phyloP scores from a whole-genome alignment of 2,888 invertebrate species.

The Gibbula magus region DNA sequence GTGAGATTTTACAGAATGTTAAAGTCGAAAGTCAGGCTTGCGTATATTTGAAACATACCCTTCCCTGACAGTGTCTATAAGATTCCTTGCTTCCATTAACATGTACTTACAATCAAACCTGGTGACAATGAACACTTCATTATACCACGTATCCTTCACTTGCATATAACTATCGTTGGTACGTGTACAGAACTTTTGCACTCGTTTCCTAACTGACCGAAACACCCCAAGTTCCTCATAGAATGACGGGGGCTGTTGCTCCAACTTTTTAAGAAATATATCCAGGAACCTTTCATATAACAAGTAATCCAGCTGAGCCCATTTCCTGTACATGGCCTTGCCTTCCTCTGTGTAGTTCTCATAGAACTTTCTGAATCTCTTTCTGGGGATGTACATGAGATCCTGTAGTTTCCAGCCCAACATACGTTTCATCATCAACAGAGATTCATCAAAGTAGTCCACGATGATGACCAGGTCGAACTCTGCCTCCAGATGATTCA shows the following conservation, averaged over 20 bases:
- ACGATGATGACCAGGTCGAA: constrained; percentile 26
- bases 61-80: neutral
- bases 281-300: constrained; percentile 38
- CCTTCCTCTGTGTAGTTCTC: constrained; percentile 23
- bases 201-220: too few species aligned
- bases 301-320: constrained; percentile 37
- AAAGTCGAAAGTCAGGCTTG: too few species aligned
- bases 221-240: neutral
- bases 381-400: constrained; percentile 15
- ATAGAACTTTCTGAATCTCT: neutral
- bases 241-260: neutral
- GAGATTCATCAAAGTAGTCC: constrained; percentile 26
- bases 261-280: constrained; percentile 28
- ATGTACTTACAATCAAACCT: neutral
- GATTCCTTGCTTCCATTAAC: neutral
- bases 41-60: neutral
- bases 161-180: neutral
- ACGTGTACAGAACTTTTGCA: neutral
- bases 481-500: constrained; percentile 1
- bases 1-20: too few species aligned
- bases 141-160: neutral
- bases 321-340: constrained; percentile 22
- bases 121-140: neutral
- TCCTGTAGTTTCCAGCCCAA: constrained; percentile 16
- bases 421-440: constrained; percentile 23